Conservation (phyloP, 2,797 vertebrate species). For the Liparis tanakae region DNA sequence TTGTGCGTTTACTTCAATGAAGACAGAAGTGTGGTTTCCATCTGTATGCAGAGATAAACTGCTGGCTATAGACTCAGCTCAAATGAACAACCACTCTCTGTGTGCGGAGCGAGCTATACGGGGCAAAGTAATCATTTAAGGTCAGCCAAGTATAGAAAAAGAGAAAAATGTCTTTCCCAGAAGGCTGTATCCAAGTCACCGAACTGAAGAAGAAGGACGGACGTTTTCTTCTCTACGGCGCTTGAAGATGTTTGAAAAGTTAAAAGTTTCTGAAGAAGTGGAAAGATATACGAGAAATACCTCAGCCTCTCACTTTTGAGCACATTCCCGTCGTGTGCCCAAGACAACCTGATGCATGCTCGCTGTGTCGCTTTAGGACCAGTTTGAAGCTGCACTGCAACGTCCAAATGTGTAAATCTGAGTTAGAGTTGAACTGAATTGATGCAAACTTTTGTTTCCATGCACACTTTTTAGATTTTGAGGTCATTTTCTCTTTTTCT, state of each 20-base stretch:
- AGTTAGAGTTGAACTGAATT: not conserved
- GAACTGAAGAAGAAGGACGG: not conserved
- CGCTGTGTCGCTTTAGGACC: not conserved
- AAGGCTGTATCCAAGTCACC: not conserved
- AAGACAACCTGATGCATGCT: not conserved
- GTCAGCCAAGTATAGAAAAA: constrained; percentile 41
- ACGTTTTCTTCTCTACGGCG: not conserved
- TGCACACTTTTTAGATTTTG: not conserved
- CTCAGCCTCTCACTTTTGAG: not conserved
- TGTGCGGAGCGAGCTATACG: not conserved
- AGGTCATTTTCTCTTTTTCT: not conserved
- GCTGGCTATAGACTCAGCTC: not conserved
- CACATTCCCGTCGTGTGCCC: not conserved
- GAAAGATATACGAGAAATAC: not conserved
- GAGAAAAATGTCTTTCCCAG: constrained; percentile 7
- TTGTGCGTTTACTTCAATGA: not conserved
- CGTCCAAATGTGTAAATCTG: not conserved
- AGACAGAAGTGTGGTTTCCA: constrained; percentile 31
- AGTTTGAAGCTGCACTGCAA: not conserved
- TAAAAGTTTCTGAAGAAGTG: not conserved
- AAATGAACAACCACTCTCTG: constrained; percentile 15
- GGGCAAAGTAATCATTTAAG: constrained; percentile 42
- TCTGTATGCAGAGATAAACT: constrained; percentile 36
- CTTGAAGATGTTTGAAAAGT: not conserved
- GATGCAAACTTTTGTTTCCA: not conserved